Conservation (phyloP, 2,888 invertebrate species). For the Lissocephala sabroskyi region DNA sequence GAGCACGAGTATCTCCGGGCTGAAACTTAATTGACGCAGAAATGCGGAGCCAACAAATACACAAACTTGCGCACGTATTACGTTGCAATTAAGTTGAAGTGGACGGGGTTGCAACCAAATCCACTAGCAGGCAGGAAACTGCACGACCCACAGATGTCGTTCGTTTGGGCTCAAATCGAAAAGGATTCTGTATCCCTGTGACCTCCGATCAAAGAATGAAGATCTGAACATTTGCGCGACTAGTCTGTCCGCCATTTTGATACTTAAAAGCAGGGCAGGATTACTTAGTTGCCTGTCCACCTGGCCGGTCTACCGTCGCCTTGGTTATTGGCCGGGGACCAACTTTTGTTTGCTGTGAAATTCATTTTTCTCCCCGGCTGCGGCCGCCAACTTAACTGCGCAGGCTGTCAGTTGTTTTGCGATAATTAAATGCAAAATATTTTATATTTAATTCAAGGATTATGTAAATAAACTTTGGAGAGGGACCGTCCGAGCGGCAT, state of each 20-base stretch:
- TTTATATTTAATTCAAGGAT: conserved; percentile 55
- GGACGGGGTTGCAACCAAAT: conserved; percentile 5
- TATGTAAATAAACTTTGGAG: conserved; percentile 50
- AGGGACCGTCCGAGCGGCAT: too few species aligned
- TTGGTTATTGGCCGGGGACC: too few species aligned
- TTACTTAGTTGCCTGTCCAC: too few species aligned
- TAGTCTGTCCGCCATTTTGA: not conserved
- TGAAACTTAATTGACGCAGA: conserved; percentile 57
- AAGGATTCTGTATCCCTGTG: too few species aligned
- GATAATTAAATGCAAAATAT: conserved; percentile 63
- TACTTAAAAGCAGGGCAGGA: too few species aligned
- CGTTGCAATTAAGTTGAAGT: conserved; percentile 45
- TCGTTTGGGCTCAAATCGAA: too few species aligned
- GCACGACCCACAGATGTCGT: too few species aligned
- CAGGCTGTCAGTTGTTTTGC: conserved; percentile 8
- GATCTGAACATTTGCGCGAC: too few species aligned
- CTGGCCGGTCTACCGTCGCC: too few species aligned
- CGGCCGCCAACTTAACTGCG: not conserved
- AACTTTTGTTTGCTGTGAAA: conserved; percentile 38
- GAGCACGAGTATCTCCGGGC: conserved; percentile 29
- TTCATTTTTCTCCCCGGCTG: conserved; percentile 15
- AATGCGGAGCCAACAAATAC: conserved; percentile 16
- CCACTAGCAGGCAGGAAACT: conserved; percentile 4
- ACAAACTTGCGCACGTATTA: conserved; percentile 47
- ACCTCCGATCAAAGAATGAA: too few species aligned